A percentile compares a stretch with the other conserved stretches of the same genome.
These are phyloP conservation scores for Theretra japonica DNA, from an alignment of 2,888 invertebrate genomes.

Conservation along the genomic window DNA sequence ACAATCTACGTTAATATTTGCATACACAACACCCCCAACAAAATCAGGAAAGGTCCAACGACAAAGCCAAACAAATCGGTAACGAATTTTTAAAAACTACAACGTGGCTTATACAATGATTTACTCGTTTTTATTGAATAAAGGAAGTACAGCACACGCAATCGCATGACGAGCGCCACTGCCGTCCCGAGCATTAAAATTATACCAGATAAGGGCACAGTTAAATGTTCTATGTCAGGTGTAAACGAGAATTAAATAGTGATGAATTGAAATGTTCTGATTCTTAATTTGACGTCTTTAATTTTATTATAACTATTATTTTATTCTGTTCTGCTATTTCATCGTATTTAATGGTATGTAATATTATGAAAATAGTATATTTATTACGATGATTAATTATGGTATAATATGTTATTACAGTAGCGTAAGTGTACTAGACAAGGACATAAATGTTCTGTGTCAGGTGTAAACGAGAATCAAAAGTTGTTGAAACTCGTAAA, in stretches of 20 bases:
- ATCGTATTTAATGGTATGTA: neutral
- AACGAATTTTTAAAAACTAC: constrained; percentile 35
- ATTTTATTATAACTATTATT: neutral
- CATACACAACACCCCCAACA: neutral
- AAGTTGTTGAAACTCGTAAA: neutral
- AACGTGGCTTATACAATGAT: constrained; percentile 48
- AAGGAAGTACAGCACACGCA: constrained; percentile 61
- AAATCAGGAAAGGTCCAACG: neutral
- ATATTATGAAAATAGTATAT: no score
- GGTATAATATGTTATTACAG: no score
- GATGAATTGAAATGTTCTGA: constrained; percentile 12
- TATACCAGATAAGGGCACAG: constrained; percentile 49
- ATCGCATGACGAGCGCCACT: constrained; percentile 68
- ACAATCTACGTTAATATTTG: no score
- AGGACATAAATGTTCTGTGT: constrained; percentile 48
- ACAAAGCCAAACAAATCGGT: constrained; percentile 2
- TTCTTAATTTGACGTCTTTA: neutral
- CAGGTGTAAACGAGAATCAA: constrained; percentile 49
- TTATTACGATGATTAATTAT: no score
- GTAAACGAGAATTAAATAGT: constrained; percentile 44
- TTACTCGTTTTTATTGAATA: constrained; percentile 45
- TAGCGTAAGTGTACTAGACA: constrained; percentile 47
- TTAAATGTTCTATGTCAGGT: constrained; percentile 52
- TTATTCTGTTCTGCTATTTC: neutral
- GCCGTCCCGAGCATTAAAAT: constrained; percentile 51